Evolutionary conservation across 2,888 invertebrate genomes (phyloP).

Genomic region (Torymus texanus): DNA sequence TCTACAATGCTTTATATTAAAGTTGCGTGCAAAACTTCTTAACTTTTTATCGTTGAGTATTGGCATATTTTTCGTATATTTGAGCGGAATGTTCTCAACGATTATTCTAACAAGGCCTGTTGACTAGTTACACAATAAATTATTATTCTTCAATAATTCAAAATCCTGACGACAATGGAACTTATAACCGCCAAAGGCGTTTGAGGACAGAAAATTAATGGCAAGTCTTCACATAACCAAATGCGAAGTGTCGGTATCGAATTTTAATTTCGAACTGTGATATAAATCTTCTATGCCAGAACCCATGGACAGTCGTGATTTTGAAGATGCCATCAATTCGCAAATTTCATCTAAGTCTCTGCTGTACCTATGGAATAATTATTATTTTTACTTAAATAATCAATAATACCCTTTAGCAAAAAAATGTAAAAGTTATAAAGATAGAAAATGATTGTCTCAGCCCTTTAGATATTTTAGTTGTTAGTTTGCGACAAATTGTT

Average conservation of each 20-base stretch:
- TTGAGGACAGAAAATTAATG: slow-evolving; percentile 16
- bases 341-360: slow-evolving; percentile 78
- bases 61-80: slow-evolving; percentile 17
- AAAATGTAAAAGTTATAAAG: neutral
- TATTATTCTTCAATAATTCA: slow-evolving; percentile 30
- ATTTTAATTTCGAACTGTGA: slow-evolving; percentile 70
- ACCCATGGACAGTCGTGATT: slow-evolving; percentile 71
- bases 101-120: slow-evolving; percentile 30
- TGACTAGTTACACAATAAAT: slow-evolving; percentile 55
- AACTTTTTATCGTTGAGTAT: slow-evolving; percentile 29
- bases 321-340: slow-evolving; percentile 70
- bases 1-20: slow-evolving; percentile 17
- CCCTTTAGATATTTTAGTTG: no score
- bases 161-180: slow-evolving; percentile 22
- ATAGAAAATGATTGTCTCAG: neutral
- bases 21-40: slow-evolving; percentile 35
- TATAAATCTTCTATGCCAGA: slow-evolving; percentile 71
- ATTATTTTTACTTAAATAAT: neutral
- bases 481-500: no score
- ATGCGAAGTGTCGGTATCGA: slow-evolving; percentile 68
- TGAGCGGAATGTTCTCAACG: slow-evolving; percentile 20
- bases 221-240: slow-evolving; percentile 66
- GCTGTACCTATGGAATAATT: slow-evolving; percentile 72
- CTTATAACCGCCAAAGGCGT: slow-evolving; percentile 4
- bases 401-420: no score